phyloP scores from a whole-genome alignment of 2,888 invertebrate genomes.

The Lasioglossum pauxillum region DNA sequence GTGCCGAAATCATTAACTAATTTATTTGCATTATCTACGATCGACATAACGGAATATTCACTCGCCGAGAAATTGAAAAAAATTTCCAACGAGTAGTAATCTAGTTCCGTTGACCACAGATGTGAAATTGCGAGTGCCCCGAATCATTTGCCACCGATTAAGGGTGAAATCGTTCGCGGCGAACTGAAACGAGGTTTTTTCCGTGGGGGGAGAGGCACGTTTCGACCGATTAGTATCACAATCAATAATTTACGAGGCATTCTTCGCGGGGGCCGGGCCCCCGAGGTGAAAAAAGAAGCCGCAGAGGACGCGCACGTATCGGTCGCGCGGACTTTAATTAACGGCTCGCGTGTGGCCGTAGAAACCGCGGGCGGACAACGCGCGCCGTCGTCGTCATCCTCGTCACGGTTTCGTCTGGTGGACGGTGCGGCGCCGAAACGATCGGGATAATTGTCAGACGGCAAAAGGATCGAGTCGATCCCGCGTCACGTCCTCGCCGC shows the following conservation, averaged over 20 bases:
- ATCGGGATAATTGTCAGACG: constrained; percentile 43
- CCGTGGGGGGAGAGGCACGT: neutral
- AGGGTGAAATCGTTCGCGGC: neutral
- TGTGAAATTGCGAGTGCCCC: neutral
- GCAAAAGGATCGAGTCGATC: constrained; percentile 52
- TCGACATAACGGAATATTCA: too few relatives aligned
- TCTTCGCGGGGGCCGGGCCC: constrained; percentile 16
- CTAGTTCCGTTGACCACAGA: neutral
- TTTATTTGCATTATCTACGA: too few relatives aligned
- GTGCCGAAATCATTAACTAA: too few relatives aligned
- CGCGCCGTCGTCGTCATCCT: constrained; percentile 32
- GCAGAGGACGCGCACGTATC: constrained; percentile 1
- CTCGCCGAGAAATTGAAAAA: neutral
- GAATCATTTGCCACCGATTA: neutral
- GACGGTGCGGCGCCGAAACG: constrained; percentile 37
- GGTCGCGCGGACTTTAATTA: constrained; percentile 45
- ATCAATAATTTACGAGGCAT: constrained; percentile 51
- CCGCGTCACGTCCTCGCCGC: constrained; percentile 50
- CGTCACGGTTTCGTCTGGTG: constrained; percentile 50
- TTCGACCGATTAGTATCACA: constrained; percentile 36
- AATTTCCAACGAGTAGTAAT: neutral
- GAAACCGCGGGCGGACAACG: constrained; percentile 13
- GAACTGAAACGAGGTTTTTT: neutral
- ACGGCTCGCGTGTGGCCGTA: constrained; percentile 39
- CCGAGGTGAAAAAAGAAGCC: constrained; percentile 15